These are phyloP conservation scores for Drosophila paulistorum DNA, from an alignment of 1,140 invertebrate genomes.

Conservation along the genomic window DNA sequence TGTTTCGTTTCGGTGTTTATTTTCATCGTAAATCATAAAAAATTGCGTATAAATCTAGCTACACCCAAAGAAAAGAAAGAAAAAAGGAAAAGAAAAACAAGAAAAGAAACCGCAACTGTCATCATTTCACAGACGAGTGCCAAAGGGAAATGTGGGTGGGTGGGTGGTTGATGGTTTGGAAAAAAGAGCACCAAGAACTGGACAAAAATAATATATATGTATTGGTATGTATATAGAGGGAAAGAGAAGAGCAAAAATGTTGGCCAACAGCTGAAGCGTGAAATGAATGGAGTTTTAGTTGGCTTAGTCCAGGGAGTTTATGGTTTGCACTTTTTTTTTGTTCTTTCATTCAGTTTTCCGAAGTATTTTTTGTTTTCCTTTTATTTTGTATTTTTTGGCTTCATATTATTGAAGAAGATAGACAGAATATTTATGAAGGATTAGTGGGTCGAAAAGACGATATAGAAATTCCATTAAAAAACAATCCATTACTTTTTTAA, in stretches of 20 bases:
- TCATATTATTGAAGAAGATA: conserved; percentile 7
- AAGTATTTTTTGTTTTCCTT: neutral
- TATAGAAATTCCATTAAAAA: neutral
- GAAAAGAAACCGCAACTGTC: conserved; percentile 71
- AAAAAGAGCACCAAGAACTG: conserved; percentile 8
- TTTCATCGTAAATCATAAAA: conserved; percentile 67
- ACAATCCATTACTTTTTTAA: too few species aligned
- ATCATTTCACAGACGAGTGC: conserved; percentile 68
- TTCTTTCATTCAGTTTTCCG: neutral
- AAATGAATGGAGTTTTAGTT: conserved; percentile 64
- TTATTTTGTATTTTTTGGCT: neutral
- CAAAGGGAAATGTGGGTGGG: neutral
- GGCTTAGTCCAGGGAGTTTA: conserved; percentile 43
- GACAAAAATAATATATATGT: conserved; percentile 11
- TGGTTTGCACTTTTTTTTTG: conserved; percentile 28
- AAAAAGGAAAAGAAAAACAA: conserved; percentile 21
- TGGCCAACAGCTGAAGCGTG: conserved; percentile 62
- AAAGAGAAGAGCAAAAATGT: conserved; percentile 30
- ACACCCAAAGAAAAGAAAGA: conserved; percentile 18
- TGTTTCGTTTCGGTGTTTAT: neutral
- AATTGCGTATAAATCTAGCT: conserved; percentile 58
- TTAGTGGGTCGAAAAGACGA: neutral
- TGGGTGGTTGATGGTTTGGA: conserved; percentile 6
- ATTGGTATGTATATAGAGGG: neutral
- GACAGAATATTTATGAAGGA: conserved; percentile 9